Evolutionary conservation across 2,113 vertebrate genomes (phyloP).

Genomic region (Mobula birostris): DNA sequence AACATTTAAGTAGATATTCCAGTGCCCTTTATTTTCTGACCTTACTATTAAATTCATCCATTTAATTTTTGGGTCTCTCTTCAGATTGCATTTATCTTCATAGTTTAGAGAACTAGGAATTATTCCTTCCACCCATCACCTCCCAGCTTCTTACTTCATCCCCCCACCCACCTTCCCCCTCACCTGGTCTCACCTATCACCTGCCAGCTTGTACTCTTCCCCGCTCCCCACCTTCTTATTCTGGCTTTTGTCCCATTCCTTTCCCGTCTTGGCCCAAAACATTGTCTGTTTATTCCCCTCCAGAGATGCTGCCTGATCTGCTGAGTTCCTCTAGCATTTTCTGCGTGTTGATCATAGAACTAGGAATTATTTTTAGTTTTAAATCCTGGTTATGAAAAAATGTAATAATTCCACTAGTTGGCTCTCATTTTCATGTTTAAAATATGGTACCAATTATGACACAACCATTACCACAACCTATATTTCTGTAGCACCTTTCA

Average conservation of each 20-base stretch:
- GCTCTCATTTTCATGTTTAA: neutral
- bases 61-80: conserved; percentile 3
- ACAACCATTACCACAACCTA: too few species aligned
- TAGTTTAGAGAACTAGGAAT: neutral
- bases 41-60: neutral
- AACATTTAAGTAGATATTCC: neutral
- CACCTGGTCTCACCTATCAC: too few species aligned
- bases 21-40: neutral
- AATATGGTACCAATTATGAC: neutral
- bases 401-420: neutral
- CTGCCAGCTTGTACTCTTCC: too few species aligned
- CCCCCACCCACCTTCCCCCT: too few species aligned
- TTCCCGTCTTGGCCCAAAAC: too few species aligned
- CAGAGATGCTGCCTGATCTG: too few species aligned
- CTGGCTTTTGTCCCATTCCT: too few species aligned
- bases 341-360: neutral
- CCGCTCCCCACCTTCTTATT: too few species aligned
- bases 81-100: conserved; percentile 4
- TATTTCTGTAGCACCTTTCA: too few species aligned
- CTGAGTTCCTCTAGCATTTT: too few species aligned
- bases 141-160: too few species aligned
- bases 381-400: neutral
- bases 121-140: neutral
- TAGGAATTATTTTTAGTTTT: neutral
- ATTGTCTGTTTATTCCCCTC: too few species aligned